These are phyloP conservation scores for Condylostylus longicornis DNA, from an alignment of 1,140 invertebrate species.

Conservation along the genomic window DNA sequence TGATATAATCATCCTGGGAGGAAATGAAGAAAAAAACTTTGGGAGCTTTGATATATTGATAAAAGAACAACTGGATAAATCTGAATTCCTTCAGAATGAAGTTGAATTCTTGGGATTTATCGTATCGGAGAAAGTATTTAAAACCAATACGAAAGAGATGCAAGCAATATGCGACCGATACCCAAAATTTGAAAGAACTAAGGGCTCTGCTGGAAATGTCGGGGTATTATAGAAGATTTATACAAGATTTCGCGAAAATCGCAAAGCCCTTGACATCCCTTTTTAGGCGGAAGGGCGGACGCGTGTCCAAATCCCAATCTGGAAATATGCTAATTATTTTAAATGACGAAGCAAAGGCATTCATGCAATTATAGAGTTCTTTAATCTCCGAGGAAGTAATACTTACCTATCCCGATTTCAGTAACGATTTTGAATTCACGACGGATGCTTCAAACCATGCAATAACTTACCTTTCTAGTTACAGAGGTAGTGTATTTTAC, in stretches of 20 bases:
- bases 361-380: slow-evolving; percentile 4
- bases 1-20: not conserved
- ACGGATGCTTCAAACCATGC: slow-evolving; percentile 22
- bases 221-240: slow-evolving; percentile 18
- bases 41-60: slow-evolving; percentile 6
- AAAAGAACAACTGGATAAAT: slow-evolving; percentile 18
- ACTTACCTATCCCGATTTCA: slow-evolving; percentile 22
- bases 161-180: slow-evolving; percentile 11
- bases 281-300: slow-evolving; percentile 6
- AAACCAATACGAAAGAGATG: slow-evolving; percentile 11
- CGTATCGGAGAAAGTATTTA: slow-evolving; percentile 12
- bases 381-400: slow-evolving; percentile 11
- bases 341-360: slow-evolving; percentile 3
- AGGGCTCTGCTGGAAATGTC: slow-evolving; percentile 18
- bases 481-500: no score
- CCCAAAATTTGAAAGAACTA: slow-evolving; percentile 17
- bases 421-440: slow-evolving; percentile 17
- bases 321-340: slow-evolving; percentile 10
- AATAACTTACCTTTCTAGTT: no score
- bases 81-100: slow-evolving; percentile 11
- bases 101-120: slow-evolving; percentile 18
- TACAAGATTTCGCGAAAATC: slow-evolving; percentile 15
- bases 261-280: slow-evolving; percentile 10
- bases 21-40: slow-evolving; percentile 2
- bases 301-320: slow-evolving; percentile 8